Evolutionary conservation across 1,140 invertebrate species (phyloP), one percentile per base, ranked within the genome.

Genomic region (Meloidogyne hapla): DNA sequence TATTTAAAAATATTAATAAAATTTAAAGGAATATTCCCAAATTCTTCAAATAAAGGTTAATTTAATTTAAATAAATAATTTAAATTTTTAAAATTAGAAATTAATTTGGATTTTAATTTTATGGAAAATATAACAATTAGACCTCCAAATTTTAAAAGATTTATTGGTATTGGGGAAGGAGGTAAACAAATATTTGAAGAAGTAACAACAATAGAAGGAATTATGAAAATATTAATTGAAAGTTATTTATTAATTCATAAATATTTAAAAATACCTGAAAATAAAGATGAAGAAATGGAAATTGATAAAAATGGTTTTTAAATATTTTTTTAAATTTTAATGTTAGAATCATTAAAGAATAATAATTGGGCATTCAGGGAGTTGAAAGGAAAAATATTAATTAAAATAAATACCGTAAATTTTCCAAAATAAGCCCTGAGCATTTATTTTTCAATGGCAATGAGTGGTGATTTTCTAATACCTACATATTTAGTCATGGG

Each of bases 81-180:
- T 42, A 42, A 42, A 13, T 42, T 42, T 42, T 42, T 12, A 13
- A 42, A 42, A 42, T 15, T 18, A 48, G 45, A 18, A 18, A 48
- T 48, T 48, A 48, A 56, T 56, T 56, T 56, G 48, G 48, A 56
- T 56, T 56, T 56, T 56, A 56, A 56, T 56, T 56, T 56, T n/a
- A 56, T 56, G 48, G 48, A 56, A 56, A 56, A 56, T 56, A 21
- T 56, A 56, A 21, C n/a, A n/a, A 56, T 56, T 56, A 56, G 48
- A 56, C 48, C 48, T 8, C 12, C 48, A 56, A 56, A 56, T 56
- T n/a, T n/a, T n/a, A 56, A 56, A 56, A n/a, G 48, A n/a, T 15
- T 56, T 56, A 56, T 56, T 56, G 18, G 2, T n/a, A 21, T n/a
- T 56, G 12, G n/a, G 4, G 12, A 42, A 12, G 40, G 9, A 13